phyloP scores from a whole-genome alignment of 1,140 invertebrate genomes.

The Drosophila hydei region DNA sequence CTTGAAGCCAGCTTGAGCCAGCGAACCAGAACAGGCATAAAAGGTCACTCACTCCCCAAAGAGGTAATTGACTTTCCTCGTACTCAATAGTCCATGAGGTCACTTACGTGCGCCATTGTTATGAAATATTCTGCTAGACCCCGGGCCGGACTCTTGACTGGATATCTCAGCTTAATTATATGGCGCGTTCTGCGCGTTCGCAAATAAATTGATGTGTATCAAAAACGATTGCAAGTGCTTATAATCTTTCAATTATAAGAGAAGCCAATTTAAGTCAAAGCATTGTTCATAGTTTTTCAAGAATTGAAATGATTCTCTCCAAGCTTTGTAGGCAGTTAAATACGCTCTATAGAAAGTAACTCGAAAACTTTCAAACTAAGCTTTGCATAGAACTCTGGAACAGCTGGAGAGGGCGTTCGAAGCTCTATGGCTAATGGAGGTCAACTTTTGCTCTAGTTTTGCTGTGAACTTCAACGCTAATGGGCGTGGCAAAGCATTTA shows the following conservation, averaged over 20 bases:
- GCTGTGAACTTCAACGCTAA: background rate
- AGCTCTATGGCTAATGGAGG: background rate
- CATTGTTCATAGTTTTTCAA: background rate
- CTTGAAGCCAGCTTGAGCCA: slow-evolving; percentile 49
- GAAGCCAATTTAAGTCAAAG: background rate
- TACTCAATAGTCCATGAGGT: slow-evolving; percentile 57
- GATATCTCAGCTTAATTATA: slow-evolving; percentile 4
- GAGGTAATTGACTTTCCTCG: slow-evolving; percentile 39
- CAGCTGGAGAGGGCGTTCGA: too few relatives aligned
- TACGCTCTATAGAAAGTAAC: too few relatives aligned
- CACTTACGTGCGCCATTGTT: slow-evolving; percentile 56
- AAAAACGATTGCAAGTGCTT: slow-evolving; percentile 1
- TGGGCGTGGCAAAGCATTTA: background rate
- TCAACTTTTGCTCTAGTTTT: background rate
- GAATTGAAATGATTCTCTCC: background rate
- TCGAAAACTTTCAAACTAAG: too few relatives aligned
- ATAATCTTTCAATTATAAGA: slow-evolving; percentile 3
- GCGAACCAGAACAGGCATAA: slow-evolving; percentile 62
- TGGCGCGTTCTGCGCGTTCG: background rate
- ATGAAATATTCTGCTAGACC: slow-evolving; percentile 18
- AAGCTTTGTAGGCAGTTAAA: too few relatives aligned
- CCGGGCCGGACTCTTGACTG: background rate
- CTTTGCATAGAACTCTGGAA: too few relatives aligned
- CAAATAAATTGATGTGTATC: slow-evolving; percentile 58
- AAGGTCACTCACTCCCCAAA: slow-evolving; percentile 32